Base-by-base conservation (phyloP, 2,888 invertebrate species). In the Seladonia tumulorum region DNA sequence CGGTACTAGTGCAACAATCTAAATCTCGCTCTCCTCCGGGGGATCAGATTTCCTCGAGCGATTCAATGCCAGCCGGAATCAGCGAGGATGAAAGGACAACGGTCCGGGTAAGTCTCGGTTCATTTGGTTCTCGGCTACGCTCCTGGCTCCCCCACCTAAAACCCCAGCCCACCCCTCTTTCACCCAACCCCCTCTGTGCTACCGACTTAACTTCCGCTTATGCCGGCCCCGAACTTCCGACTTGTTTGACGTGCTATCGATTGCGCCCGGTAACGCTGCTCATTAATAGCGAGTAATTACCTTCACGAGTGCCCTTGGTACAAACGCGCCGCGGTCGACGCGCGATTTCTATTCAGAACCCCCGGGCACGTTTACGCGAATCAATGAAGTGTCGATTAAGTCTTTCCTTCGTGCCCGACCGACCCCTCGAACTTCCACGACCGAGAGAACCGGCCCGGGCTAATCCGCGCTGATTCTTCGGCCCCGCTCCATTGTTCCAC, bases 1-100 rank as follows among this genome's bases (percentile, higher is more conserved):
- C 22, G 42, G 66, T 57, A 80, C 82, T 83, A 82, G 83, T 83
- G 88, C 89, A 88, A 92, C 90, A 91, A 92, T 90, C 89, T 90
- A 90, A 90, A 91, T 92, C 90, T 91, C 85, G 84, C 81, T 87
- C 87, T 53, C 53, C 80, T 81, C 85, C 76, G 35, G 70, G 79
- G 79, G 83, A 79, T 82, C 87, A 76, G 77, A 79, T 83, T 87
- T 82, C 83, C 83, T 74, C 80, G 83, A 49, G 80, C 83, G 79
- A 76, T 82, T 80, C 83, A 79, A 81, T 75, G 79, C 85, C 75
- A 68, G 49, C 75, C 76, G 78, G 75, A 86, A 88, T 78, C 88
- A 74, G 49, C 16, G 70, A 57, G 68, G 81, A 75, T 79, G 87
- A 87, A 88, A 83, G 85, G 85, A 89, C 83, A 88, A 84, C 79